Evolutionary conservation across 2,888 invertebrate species (phyloP), one percentile per base, ranked within the genome.

Genomic region (Plagodis dolabraria): DNA sequence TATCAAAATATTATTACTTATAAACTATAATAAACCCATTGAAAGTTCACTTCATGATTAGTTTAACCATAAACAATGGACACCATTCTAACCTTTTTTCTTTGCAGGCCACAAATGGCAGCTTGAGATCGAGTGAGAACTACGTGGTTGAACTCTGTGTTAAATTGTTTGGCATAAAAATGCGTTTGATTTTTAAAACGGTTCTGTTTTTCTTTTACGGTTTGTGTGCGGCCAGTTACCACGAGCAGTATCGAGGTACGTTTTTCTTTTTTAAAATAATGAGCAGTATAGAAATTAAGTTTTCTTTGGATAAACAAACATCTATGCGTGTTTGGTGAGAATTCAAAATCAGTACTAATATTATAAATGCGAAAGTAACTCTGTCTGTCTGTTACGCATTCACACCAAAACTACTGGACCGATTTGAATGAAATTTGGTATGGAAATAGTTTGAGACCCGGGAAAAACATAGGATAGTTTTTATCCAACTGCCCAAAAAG

Each of bases 181-280:
- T 67, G 67, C 22, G 57, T 55, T 64, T 46, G 35, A 53, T 62
- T 40, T 54, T 70, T 35, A 64, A 70, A 68, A 59, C 44, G 34
- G 0, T 56, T 64, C 57, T 68, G 34, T 57, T 75, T 62, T 65
- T 67, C 46, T 57, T 65, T 63, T 68, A 71, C 12, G 50, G 65
- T 53, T 61, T 71, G 33, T 78, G 78, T 71, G 65, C 64, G 22
- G 86, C 80, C 56, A 88, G 89, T 65, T 88, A 83, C 52, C 84
- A 86, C 72, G 88, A 89, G 46, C 89, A 89, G 55, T 90, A 89
- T 63, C 81, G 85, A 82, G 89, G 90, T 90, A 64, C 54, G 72
- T 72, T 40, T 9, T 36, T 34, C 2, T 11, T 47, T 47, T 22
- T 47, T 43, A 6, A 33, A 11, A 2, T 22, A 22, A 22, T 4